Percentiles rank a stretch among this genome's conserved stretches.
These are phyloP conservation scores for Geococcyx californianus DNA, from an alignment of 2,113 vertebrate species.

Conservation along the genomic window DNA sequence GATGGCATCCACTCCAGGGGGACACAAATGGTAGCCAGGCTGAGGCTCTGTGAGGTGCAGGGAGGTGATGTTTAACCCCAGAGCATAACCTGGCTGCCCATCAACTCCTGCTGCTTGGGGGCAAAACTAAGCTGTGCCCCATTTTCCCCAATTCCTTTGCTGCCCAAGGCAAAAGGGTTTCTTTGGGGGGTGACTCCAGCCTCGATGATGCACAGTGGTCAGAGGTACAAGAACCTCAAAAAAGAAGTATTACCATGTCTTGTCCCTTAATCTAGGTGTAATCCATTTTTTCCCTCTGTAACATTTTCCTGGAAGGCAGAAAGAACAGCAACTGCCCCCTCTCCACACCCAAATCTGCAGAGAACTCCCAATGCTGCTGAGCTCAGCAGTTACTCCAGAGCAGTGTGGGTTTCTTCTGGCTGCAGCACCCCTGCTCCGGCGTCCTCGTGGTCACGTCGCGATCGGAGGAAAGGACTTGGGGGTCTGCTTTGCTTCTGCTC, in stretches of 20 bases:
- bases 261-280: not conserved
- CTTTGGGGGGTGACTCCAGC: not conserved
- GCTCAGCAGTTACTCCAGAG: not conserved
- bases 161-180: not conserved
- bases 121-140: not conserved
- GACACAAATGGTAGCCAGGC: no score
- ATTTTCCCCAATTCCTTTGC: not conserved
- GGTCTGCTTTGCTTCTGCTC: not conserved
- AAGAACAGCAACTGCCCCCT: not conserved
- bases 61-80: not conserved
- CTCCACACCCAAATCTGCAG: not conserved
- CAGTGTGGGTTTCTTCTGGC: not conserved
- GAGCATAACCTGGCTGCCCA: not conserved
- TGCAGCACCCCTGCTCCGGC: not conserved
- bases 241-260: not conserved
- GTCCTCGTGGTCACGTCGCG: fast-evolving
- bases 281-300: not conserved
- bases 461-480: not conserved
- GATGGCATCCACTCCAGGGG: not conserved
- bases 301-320: not conserved
- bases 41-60: not conserved
- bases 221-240: not conserved
- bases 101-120: not conserved
- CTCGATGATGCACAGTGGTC: not conserved
- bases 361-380: not conserved